Conservation (phyloP, 2,797 vertebrate species). For the Aythya fuligula region DNA sequence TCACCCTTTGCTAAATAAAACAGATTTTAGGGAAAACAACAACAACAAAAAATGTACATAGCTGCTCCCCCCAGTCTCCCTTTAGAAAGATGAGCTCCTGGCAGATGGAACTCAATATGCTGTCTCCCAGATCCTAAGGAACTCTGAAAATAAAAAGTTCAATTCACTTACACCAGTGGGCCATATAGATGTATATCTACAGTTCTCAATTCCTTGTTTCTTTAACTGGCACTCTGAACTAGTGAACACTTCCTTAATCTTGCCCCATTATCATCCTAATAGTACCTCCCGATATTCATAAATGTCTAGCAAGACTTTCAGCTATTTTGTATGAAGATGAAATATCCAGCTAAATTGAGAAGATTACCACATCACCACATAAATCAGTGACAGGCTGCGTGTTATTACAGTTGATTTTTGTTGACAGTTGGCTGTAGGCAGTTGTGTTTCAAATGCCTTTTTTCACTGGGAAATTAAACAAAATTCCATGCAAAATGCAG, state of each 20-base stretch:
- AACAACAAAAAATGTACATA: neutral
- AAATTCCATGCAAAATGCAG: slow-evolving; percentile 87
- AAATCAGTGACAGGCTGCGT: slow-evolving; percentile 86
- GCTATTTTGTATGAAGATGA: slow-evolving; percentile 82
- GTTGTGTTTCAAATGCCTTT: slow-evolving; percentile 86
- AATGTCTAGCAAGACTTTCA: slow-evolving; percentile 84
- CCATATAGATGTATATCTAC: neutral
- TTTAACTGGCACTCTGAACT: slow-evolving; percentile 82
- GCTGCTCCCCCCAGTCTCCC: slow-evolving; percentile 37
- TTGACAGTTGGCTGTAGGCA: slow-evolving; percentile 88
- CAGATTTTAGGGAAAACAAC: slow-evolving; percentile 7
- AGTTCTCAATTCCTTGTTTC: slow-evolving; percentile 63
- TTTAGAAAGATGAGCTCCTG: slow-evolving; percentile 62
- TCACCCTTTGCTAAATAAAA: slow-evolving; percentile 63
- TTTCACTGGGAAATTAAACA: slow-evolving; percentile 88
- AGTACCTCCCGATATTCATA: slow-evolving; percentile 84
- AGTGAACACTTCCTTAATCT: slow-evolving; percentile 82
- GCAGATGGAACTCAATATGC: slow-evolving; percentile 78
- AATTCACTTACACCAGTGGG: slow-evolving; percentile 55
- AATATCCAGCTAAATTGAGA: slow-evolving; percentile 86
- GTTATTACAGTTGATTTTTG: slow-evolving; percentile 88
- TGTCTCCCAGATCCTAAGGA: slow-evolving; percentile 72
- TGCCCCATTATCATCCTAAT: slow-evolving; percentile 84
- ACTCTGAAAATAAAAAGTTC: slow-evolving; percentile 73
- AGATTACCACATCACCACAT: slow-evolving; percentile 88